Conservation (phyloP, 2,797 vertebrate genomes). For the Apogon talboti region DNA sequence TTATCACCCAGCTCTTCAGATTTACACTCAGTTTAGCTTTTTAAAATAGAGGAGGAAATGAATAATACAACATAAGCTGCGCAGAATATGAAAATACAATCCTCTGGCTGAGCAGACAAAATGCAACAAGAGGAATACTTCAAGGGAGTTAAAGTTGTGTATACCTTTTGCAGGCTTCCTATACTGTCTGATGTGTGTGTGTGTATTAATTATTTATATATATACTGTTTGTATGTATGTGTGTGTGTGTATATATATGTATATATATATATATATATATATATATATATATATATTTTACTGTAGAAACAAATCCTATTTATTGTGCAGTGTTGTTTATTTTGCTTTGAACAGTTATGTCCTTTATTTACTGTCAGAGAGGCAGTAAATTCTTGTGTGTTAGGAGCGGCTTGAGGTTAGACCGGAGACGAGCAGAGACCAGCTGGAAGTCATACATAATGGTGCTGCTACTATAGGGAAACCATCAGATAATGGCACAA, state of each 20-base stretch:
- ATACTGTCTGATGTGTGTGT: slow-evolving; percentile 24
- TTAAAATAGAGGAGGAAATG: slow-evolving; percentile 41
- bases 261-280: too few relatives aligned
- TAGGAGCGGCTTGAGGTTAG: slow-evolving; percentile 41
- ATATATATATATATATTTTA: too few relatives aligned
- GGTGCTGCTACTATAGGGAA: slow-evolving; percentile 43
- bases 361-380: slow-evolving; percentile 31
- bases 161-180: slow-evolving; percentile 22
- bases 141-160: slow-evolving; percentile 16
- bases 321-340: not conserved
- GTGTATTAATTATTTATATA: too few relatives aligned
- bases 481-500: slow-evolving; percentile 31
- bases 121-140: slow-evolving; percentile 34
- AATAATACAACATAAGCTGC: slow-evolving; percentile 52
- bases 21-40: slow-evolving; percentile 29
- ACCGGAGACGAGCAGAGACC: slow-evolving; percentile 36
- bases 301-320: not conserved
- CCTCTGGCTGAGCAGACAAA: slow-evolving; percentile 33
- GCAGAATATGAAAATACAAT: slow-evolving; percentile 43
- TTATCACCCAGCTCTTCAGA: slow-evolving; percentile 41
- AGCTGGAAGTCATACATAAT: slow-evolving; percentile 54
- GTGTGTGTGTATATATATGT: too few relatives aligned
- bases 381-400: slow-evolving; percentile 36
- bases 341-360: slow-evolving; percentile 14
- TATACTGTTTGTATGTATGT: too few relatives aligned